A percentile compares a stretch with the other conserved stretches of the same genome.
These are phyloP conservation scores for Aselliscus stoliczkanus DNA, from an alignment of 2,797 vertebrate species.

Conservation along the genomic window DNA sequence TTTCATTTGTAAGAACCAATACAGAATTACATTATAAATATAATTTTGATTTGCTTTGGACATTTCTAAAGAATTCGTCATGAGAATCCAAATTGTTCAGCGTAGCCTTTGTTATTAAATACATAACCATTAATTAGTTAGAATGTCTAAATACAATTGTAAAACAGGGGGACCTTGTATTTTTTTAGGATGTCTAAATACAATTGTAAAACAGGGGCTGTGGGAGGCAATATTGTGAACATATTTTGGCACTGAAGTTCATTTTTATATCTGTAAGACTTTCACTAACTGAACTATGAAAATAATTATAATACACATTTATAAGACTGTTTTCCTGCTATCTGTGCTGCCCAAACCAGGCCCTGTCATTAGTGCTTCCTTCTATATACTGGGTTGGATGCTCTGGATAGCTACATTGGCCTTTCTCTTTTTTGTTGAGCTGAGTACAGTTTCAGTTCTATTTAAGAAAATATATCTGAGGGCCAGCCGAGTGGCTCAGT, in stretches of 20 bases:
- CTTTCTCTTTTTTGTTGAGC: neutral
- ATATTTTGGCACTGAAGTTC: neutral
- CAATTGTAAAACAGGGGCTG: neutral
- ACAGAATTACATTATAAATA: neutral
- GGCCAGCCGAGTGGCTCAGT: too few relatives aligned
- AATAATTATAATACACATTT: neutral
- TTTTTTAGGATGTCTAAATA: too few relatives aligned
- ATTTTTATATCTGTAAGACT: neutral
- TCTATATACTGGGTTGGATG: too few relatives aligned
- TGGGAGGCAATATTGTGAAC: neutral
- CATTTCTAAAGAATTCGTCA: neutral
- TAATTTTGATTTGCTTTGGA: constrained; percentile 20
- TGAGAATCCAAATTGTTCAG: constrained; percentile 18
- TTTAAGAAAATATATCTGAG: neutral
- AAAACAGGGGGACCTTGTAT: neutral
- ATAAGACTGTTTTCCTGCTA: neutral
- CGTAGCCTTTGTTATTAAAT: neutral
- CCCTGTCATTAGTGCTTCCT: neutral
- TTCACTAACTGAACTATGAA: neutral
- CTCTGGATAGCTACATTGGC: neutral
- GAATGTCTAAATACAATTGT: constrained; percentile 7
- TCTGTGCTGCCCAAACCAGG: neutral
- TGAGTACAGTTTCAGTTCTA: neutral
- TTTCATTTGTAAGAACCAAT: neutral
- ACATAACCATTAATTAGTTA: neutral